A percentile compares a stretch with the other conserved stretches of the same genome.
These are phyloP conservation scores for Meteorus colon DNA, from an alignment of 2,888 invertebrate genomes.

Conservation along the genomic window DNA sequence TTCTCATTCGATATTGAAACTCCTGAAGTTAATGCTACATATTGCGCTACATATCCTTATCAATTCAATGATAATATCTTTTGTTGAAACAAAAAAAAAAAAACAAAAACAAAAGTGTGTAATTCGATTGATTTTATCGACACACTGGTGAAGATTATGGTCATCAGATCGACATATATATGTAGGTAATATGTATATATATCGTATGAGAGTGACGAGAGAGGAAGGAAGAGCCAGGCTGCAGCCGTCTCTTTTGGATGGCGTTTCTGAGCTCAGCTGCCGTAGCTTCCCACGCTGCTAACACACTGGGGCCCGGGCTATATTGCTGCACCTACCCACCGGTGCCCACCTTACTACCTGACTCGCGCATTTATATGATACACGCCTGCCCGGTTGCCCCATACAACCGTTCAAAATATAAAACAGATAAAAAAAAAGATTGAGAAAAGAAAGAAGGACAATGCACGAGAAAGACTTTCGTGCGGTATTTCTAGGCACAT, in stretches of 20 bases:
- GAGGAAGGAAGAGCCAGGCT: slow-evolving; percentile 29
- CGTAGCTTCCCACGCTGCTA: slow-evolving; percentile 71
- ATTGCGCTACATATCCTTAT: too few species aligned
- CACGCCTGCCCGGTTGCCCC: slow-evolving; percentile 24
- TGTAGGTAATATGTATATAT: slow-evolving; percentile 17
- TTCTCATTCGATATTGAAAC: too few species aligned
- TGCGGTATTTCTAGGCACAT: slow-evolving; percentile 46
- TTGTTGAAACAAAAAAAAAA: neutral
- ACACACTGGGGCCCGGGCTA: slow-evolving; percentile 49
- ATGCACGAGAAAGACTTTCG: slow-evolving; percentile 39
- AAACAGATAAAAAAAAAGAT: slow-evolving; percentile 16
- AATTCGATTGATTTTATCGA: neutral
- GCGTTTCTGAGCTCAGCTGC: slow-evolving; percentile 64
- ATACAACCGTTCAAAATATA: slow-evolving; percentile 33
- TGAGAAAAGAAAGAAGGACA: slow-evolving; percentile 33
- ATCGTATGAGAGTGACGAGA: slow-evolving; percentile 34
- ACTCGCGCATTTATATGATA: slow-evolving; percentile 50
- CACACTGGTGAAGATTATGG: neutral
- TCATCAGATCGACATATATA: slow-evolving; percentile 17
- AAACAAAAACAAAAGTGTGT: neutral
- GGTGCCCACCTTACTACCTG: slow-evolving; percentile 63
- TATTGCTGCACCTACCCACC: slow-evolving; percentile 52
- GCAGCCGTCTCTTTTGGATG: slow-evolving; percentile 42
- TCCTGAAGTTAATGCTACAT: too few species aligned
- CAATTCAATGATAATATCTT: too few species aligned